Evolutionary conservation across 1,140 invertebrate genomes (phyloP), one percentile per base, ranked within the genome.

Genomic region (Macrotrachela quadricornifera): DNA sequence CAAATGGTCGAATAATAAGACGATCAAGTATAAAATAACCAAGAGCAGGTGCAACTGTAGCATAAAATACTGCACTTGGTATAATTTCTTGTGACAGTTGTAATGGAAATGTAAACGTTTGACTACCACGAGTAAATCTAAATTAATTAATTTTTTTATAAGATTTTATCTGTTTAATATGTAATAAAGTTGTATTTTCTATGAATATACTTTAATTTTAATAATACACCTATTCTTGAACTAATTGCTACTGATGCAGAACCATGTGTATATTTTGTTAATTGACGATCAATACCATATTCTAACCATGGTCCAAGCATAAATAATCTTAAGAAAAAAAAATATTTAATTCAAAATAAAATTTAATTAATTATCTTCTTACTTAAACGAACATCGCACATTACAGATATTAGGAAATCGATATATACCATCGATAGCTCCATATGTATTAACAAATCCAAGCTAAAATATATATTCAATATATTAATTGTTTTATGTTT

Each of bases 21-120:
- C 82, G 84, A 65, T 88, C 88, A n/a, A 68, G 57, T 37, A 61
- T 57, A 52, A 62, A 64, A 54, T 66, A 70, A 0, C 78, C 75
- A 40, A 88, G 69, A 2, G 90, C 46, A 0, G 90, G 90, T 1
- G 81, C 75, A 0, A 88, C 71, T 0, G 87, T 88, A 1, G 85
- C 88, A 64, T 95, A 95, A 65, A 95, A 85, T 36, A 94, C 73
- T 0, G 88, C 82, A 16, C 80, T 79, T 3, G 86, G 83, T 56
- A 85, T 71, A 8, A 94, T 73, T 62, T 88, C 83, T 59, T 94
- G 85, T 57, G 84, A 85, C 15, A 95, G 65, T 61, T 85, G 80
- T 59, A 94, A 83, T 0, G 87, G 85, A 59, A 92, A 83, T 15
- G 79, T 72, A 63, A 87, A 91, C 0, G 78, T 80, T 69, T 95